phyloP scores from a whole-genome alignment of 2,113 vertebrate genomes.

The Glaucidium brasilianum region DNA sequence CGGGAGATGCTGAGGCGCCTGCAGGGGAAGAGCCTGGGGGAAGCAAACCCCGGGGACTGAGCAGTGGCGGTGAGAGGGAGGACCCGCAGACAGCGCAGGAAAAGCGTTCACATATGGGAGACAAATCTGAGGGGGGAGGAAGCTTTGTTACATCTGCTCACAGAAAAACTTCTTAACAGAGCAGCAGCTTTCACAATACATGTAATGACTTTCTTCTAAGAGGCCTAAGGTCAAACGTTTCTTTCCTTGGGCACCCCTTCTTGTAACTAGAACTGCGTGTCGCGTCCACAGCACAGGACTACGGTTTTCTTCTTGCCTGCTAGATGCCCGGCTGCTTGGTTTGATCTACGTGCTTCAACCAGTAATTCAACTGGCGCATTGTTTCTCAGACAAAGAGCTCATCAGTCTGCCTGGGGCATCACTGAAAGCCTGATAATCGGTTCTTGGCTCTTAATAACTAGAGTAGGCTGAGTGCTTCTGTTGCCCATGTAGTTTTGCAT shows the following conservation, averaged over 20 bases:
- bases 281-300: background rate
- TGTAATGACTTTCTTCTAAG: background rate
- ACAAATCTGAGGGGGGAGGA: background rate
- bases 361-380: background rate
- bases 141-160: background rate
- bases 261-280: background rate
- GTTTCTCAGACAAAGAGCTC: background rate
- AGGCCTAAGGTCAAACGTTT: rapidly evolving
- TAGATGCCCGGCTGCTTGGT: background rate
- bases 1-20: background rate
- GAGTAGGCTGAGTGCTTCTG: background rate
- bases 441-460: background rate
- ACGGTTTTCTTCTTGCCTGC: background rate
- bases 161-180: background rate
- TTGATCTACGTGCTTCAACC: background rate
- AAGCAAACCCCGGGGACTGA: rapidly evolving
- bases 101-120: background rate
- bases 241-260: rapidly evolving
- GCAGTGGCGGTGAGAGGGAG: rapidly evolving
- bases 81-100: background rate
- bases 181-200: background rate
- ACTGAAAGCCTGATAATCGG: background rate
- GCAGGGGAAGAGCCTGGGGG: too few relatives aligned
- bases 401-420: background rate
- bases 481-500: background rate